Percentiles rank a stretch among this genome's conserved stretches.
phyloP scores from a whole-genome alignment of 2,888 invertebrate species.

The Eristalis tenax region DNA sequence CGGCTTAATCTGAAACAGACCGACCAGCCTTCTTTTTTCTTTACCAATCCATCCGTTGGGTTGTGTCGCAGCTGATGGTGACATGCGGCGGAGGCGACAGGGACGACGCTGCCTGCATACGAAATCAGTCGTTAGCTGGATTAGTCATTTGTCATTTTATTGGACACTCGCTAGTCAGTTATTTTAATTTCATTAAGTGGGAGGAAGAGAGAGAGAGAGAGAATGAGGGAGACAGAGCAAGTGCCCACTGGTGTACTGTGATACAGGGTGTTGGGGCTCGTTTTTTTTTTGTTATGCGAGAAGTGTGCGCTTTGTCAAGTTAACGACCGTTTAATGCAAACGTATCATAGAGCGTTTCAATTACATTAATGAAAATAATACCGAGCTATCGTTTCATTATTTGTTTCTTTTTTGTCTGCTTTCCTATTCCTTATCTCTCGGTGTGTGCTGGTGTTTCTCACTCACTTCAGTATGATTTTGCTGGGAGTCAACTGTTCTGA shows the following conservation, averaged over 20 bases:
- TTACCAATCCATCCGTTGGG: not conserved
- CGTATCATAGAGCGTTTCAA: constrained; percentile 49
- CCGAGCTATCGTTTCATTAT: constrained; percentile 10
- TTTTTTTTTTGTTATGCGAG: constrained; percentile 29
- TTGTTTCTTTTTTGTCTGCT: constrained; percentile 8
- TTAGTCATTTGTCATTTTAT: constrained; percentile 60
- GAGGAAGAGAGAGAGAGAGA: not conserved
- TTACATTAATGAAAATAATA: constrained; percentile 61
- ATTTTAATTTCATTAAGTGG: constrained; percentile 44
- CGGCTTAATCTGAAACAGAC: constrained; percentile 38
- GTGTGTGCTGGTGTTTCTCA: not conserved
- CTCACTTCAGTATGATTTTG: not conserved
- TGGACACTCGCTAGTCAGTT: constrained; percentile 30
- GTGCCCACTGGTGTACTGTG: not conserved
- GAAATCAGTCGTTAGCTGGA: constrained; percentile 35
- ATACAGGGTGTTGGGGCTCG: not conserved
- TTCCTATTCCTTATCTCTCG: not conserved
- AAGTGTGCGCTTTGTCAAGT: constrained; percentile 47
- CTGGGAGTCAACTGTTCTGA: not conserved
- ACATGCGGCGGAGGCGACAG: not conserved
- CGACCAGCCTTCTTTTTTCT: not conserved
- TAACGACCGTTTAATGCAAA: constrained; percentile 63
- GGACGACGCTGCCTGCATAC: constrained; percentile 45
- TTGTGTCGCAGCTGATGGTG: not conserved
- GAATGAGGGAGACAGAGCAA: no score